phyloP scores from a whole-genome alignment of 2,113 vertebrate genomes.

The Saccopteryx leptura region DNA sequence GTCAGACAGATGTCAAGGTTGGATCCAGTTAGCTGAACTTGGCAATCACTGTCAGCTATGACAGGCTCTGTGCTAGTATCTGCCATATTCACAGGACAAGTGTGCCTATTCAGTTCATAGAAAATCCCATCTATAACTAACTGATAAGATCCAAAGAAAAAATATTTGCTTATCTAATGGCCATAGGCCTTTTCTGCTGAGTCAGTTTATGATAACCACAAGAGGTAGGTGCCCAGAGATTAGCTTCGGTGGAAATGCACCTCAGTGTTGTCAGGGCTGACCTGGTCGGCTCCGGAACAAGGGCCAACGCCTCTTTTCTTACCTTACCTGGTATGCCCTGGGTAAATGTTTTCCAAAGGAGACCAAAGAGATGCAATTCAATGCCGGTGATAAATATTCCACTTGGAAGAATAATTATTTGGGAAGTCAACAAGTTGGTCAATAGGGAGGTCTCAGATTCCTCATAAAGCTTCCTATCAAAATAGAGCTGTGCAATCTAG shows the following conservation, averaged over 20 bases:
- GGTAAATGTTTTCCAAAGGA: not conserved
- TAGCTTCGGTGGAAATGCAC: conserved; percentile 53
- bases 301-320: not conserved
- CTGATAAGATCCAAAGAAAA: conserved; percentile 35
- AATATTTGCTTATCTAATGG: conserved; percentile 6
- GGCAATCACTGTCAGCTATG: not conserved
- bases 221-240: conserved; percentile 5
- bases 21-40: not conserved
- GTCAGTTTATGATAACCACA: not conserved
- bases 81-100: not conserved
- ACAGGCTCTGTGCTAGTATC: not conserved
- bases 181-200: not conserved
- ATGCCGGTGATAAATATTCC: conserved; percentile 14
- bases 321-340: not conserved
- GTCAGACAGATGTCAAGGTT: not conserved
- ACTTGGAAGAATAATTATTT: conserved; percentile 61
- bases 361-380: not conserved
- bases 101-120: not conserved
- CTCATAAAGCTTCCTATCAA: conserved; percentile 56
- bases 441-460: not conserved
- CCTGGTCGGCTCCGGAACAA: conserved; percentile 36
- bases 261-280: not conserved
- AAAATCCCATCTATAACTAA: not conserved
- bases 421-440: conserved; percentile 43
- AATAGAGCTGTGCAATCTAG: conserved; percentile 36